phyloP scores from a whole-genome alignment of 2,797 vertebrate genomes.

The Chanos chanos region DNA sequence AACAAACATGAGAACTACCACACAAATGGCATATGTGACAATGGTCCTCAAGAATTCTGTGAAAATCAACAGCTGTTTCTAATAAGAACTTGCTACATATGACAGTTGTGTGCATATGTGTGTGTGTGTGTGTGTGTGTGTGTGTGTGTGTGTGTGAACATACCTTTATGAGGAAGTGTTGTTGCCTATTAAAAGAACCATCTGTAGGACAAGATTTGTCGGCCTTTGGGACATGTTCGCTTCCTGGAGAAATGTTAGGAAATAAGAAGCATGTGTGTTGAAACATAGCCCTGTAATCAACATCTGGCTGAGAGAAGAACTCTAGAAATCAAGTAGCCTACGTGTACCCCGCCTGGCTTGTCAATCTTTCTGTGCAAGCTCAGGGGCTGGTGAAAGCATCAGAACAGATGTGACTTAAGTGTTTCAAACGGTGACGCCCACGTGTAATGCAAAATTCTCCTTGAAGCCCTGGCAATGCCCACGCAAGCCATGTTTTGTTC shows the following conservation, averaged over 20 bases:
- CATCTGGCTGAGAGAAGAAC: slow-evolving; percentile 36
- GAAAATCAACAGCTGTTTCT: slow-evolving; percentile 48
- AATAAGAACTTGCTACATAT: slow-evolving; percentile 45
- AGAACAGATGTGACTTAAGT: slow-evolving; percentile 8
- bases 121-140: background rate
- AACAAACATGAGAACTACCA: slow-evolving; percentile 23
- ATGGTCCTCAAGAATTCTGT: slow-evolving; percentile 32
- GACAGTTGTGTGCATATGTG: slow-evolving; percentile 31
- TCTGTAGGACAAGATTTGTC: slow-evolving; percentile 46
- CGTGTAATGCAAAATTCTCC: slow-evolving; percentile 11
- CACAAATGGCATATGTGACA: slow-evolving; percentile 18
- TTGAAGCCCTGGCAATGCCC: slow-evolving; percentile 22
- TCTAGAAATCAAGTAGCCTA: slow-evolving; percentile 22
- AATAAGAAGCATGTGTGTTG: slow-evolving; percentile 25
- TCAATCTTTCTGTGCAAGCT: slow-evolving; percentile 35
- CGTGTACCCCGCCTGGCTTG: slow-evolving; percentile 23
- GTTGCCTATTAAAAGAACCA: slow-evolving; percentile 51
- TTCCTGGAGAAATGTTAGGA: slow-evolving; percentile 36
- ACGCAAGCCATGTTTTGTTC: background rate
- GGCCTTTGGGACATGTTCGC: slow-evolving; percentile 32
- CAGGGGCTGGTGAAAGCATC: slow-evolving; percentile 7
- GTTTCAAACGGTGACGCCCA: background rate
- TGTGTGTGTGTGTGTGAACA: slow-evolving; percentile 41
- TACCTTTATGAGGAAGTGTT: slow-evolving; percentile 49
- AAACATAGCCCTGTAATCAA: slow-evolving; percentile 35